These are phyloP conservation scores for Melinaea menophilus DNA, from an alignment of 2,888 invertebrate genomes.

Conservation along the genomic window DNA sequence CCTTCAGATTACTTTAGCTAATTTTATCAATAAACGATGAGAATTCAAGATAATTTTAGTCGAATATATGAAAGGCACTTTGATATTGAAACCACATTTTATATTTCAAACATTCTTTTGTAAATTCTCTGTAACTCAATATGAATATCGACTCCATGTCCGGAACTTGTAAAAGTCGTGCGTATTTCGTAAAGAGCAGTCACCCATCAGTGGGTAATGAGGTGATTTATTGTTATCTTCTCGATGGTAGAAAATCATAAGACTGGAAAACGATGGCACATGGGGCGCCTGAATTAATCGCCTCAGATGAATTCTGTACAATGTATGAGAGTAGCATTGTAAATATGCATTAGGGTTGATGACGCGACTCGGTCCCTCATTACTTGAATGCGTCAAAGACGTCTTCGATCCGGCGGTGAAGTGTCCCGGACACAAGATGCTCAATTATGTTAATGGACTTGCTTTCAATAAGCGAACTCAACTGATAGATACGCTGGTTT, in stretches of 20 bases:
- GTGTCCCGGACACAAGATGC: slow-evolving; percentile 66
- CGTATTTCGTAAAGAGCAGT: slow-evolving; percentile 29
- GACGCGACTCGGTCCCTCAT: slow-evolving; percentile 57
- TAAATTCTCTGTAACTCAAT: neutral
- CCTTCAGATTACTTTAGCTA: neutral
- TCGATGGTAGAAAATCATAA: slow-evolving; percentile 41
- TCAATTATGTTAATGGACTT: slow-evolving; percentile 74
- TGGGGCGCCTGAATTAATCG: slow-evolving; percentile 46
- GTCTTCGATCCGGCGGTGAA: slow-evolving; percentile 59
- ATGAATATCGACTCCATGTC: neutral
- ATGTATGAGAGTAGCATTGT: slow-evolving; percentile 47
- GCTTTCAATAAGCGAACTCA: slow-evolving; percentile 49
- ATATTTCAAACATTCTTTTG: neutral
- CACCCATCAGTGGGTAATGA: slow-evolving; percentile 31
- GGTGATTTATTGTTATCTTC: slow-evolving; percentile 33
- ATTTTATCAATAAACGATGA: neutral
- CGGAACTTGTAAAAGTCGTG: slow-evolving; percentile 13
- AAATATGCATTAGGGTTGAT: slow-evolving; percentile 67
- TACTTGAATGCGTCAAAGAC: slow-evolving; percentile 68
- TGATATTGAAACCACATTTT: neutral
- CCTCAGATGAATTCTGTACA: slow-evolving; percentile 46
- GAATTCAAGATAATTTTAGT: neutral
- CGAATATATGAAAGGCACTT: neutral
- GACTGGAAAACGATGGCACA: slow-evolving; percentile 42
- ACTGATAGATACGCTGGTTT: slow-evolving; percentile 20